phyloP scores from a whole-genome alignment of 2,797 vertebrate species.

The Sebastes minor region DNA sequence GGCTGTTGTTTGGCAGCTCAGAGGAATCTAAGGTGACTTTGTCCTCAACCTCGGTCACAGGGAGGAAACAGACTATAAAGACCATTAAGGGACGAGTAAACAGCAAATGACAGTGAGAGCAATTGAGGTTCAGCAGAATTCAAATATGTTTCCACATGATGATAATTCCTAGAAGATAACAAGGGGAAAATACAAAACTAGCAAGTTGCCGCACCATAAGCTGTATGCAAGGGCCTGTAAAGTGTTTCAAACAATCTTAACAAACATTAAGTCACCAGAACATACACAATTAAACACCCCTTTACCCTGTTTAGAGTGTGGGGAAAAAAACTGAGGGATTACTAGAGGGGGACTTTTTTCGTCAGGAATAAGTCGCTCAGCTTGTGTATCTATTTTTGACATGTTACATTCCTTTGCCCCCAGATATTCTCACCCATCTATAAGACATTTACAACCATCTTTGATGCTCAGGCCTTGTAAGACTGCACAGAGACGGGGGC shows the following conservation, averaged over 20 bases:
- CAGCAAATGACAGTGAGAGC: conserved; percentile 7
- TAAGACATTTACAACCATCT: conserved; percentile 87
- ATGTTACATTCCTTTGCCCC: conserved; percentile 84
- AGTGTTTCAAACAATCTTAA: conserved; percentile 46
- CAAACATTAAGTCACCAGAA: conserved; percentile 46
- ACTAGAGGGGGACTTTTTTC: conserved; percentile 29
- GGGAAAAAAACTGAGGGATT: conserved; percentile 63
- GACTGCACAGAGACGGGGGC: conserved; percentile 63
- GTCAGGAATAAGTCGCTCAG: conserved; percentile 70
- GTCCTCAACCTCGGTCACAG: conserved; percentile 42
- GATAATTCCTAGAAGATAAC: neutral
- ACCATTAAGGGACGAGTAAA: conserved; percentile 42
- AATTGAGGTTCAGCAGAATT: neutral
- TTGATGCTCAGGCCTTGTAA: conserved; percentile 82
- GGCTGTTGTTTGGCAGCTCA: conserved; percentile 46
- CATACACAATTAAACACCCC: conserved; percentile 60
- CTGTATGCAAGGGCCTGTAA: conserved; percentile 32
- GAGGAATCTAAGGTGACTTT: conserved; percentile 46
- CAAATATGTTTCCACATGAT: neutral
- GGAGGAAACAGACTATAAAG: conserved; percentile 52
- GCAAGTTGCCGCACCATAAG: neutral
- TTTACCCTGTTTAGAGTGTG: conserved; percentile 58
- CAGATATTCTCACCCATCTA: conserved; percentile 87
- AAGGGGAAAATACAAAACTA: neutral
- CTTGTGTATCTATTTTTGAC: conserved; percentile 84